Evolutionary conservation across 2,113 vertebrate species (phyloP), one percentile per base, ranked within the genome.

Genomic region (Tyrannus savana): DNA sequence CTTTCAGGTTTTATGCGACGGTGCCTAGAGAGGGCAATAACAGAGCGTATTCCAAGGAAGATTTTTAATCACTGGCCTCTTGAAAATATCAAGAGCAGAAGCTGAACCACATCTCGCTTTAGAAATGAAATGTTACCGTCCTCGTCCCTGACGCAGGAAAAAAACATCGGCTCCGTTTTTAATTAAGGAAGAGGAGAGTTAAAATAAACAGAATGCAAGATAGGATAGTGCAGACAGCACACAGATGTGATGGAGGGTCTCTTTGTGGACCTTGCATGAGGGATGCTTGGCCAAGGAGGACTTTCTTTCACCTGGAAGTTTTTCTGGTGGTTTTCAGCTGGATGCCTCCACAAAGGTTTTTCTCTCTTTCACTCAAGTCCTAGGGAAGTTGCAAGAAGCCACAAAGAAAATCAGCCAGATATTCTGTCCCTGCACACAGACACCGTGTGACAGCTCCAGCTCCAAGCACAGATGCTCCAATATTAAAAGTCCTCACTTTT

Each of bases 1-100:
- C 98, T 98, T 98, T 98, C 97, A 98, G 97, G 97, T 98, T 98
- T 98, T 97, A 97, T 95, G 90, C 71, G 84, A 94, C 94, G 89
- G 95, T 97, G 96, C 97, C 97, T 96, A 97, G 84, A 96, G 67
- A 91, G 84, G 74, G 89, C 89, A 97, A 97, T 97, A 97, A 97
- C 55, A 84, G 64, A 94, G 88, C 86, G 78, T 96, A 96, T 90
- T 95, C 95, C 77, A 89, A 62, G 46, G 5, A 78, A 93, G 79
- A 81, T 93, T 96, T 96, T 97, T 96, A 96, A 97, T 94, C 95
- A 96, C 80, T 93, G 92, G 96, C 92, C 95, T 93, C 96, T 94
- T 97, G 96, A 97, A 97, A 95, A 92, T 96, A 96, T 90, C 95
- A 96, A 92, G 90, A 94, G 90, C 90, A 95, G 90, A 94, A 90